Evolutionary conservation across 1,140 invertebrate genomes (phyloP), one percentile per base, ranked within the genome.

Genomic region (Caenorhabditis remanei): DNA sequence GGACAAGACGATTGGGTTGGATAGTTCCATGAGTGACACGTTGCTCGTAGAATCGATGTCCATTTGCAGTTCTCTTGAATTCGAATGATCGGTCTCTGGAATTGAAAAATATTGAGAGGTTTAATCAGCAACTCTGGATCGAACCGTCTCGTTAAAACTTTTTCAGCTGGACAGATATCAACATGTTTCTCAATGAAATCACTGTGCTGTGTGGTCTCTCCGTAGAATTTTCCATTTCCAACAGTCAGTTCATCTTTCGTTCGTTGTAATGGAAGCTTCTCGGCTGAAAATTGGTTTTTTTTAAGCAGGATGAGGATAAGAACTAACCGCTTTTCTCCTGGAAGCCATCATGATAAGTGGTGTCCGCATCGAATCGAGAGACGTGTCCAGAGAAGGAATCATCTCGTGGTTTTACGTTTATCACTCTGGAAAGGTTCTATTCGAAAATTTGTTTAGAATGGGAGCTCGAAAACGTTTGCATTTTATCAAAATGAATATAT

Each of bases 131-230:
- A 8, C 43, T 50, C 53, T 43, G 4, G 53, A 3, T 50, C 61
- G 9, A 24, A 87, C 86, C 86, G 82, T 71, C 82, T 83, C 61
- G 86, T 83, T 0, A 87, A n/a, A 48, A 87, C 86, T 40, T 87
- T 83, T 48, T 87, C 86, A 43, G 86, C 86, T 40, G 86, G 86
- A 55, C 86, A 87, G 24, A 87, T 87, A 55, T 87, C 75, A n/a
- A 87, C 86, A 16, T 65, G 75, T 56, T 87, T 87, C 21, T 67
- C 50, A 19, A 58, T 84, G 56, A 83, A 87, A 55, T 87, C 86
- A 46, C 43, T 75, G 14, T 87, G 48, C n/a, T 87, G 86, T 5
- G 86, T 87, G n/a, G 86, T 83, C 9, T 85, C 67, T 55, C 85
- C 85, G 21, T 85, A 65, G 53, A 85, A 85, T 19, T 50, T 14